Evolutionary conservation across 2,888 invertebrate species (phyloP).

Genomic region (Troides oblongomaculatus): DNA sequence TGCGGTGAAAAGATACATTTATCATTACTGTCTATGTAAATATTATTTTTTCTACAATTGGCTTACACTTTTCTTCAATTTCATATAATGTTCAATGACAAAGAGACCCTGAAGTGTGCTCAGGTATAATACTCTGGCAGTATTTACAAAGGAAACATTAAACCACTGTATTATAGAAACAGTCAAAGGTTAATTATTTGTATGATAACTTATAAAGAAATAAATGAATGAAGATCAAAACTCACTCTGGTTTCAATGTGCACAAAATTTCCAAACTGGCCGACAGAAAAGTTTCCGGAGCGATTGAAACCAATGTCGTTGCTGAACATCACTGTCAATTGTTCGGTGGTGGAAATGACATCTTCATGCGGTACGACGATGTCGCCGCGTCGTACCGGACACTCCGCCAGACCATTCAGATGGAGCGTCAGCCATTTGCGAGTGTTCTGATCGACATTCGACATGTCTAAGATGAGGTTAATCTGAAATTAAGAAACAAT

Average conservation of each 20-base stretch:
- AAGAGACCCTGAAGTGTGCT: too few relatives aligned
- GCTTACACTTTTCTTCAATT: too few relatives aligned
- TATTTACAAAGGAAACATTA: too few relatives aligned
- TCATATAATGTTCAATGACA: too few relatives aligned
- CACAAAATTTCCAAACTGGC: conserved; percentile 85
- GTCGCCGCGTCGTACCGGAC: conserved; percentile 82
- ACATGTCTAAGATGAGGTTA: conserved; percentile 85
- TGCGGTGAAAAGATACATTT: too few relatives aligned
- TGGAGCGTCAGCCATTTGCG: conserved; percentile 88
- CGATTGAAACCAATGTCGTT: conserved; percentile 83
- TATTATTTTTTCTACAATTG: too few relatives aligned
- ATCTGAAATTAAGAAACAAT: conserved; percentile 73
- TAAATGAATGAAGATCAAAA: background rate
- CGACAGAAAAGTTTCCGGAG: conserved; percentile 82
- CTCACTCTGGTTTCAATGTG: conserved; percentile 84
- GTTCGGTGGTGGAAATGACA: conserved; percentile 88
- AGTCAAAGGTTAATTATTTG: too few relatives aligned
- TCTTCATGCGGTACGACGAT: conserved; percentile 83
- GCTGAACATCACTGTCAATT: conserved; percentile 84
- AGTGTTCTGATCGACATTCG: conserved; percentile 75
- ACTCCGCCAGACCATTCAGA: conserved; percentile 87
- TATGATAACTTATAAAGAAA: too few relatives aligned
- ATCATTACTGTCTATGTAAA: too few relatives aligned
- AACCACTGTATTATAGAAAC: too few relatives aligned
- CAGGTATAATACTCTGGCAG: too few relatives aligned